A percentile compares a stretch with the other conserved stretches of the same genome.
Conservation (phyloP, 2,888 invertebrate species). For the Andrena flavipes region DNA sequence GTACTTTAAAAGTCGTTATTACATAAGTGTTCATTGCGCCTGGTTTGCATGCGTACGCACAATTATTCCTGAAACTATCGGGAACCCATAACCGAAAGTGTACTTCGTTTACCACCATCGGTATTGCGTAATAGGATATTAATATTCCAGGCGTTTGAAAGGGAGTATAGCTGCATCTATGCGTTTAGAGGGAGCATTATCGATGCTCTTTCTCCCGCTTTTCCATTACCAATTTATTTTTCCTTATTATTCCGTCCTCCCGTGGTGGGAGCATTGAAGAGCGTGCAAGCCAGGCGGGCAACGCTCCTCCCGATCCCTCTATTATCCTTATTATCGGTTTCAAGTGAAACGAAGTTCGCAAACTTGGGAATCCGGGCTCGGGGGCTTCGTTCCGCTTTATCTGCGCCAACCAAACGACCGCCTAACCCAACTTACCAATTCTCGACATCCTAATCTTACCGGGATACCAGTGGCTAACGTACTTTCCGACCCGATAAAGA, state of each 20-base stretch:
- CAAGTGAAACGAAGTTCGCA: constrained; percentile 68
- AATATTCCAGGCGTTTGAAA: no score
- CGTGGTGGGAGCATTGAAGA: constrained; percentile 12
- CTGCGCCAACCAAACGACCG: constrained; percentile 68
- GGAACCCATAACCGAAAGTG: no score
- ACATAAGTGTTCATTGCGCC: constrained; percentile 7
- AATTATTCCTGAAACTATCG: not conserved
- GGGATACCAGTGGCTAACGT: constrained; percentile 72
- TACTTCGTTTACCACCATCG: no score
- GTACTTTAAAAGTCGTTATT: constrained; percentile 54
- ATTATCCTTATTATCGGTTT: constrained; percentile 70
- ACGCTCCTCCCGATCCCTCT: not conserved
- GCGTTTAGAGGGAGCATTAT: constrained; percentile 20
- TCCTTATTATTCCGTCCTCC: not conserved
- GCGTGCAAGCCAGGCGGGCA: constrained; percentile 5
- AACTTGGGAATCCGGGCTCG: constrained; percentile 65
- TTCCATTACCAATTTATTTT: not conserved
- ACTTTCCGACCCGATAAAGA: constrained; percentile 76
- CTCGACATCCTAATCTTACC: constrained; percentile 76
- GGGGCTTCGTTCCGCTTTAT: constrained; percentile 74
- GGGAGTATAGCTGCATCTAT: not conserved
- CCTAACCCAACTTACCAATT: constrained; percentile 71
- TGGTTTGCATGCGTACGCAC: not conserved
- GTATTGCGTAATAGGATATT: no score
- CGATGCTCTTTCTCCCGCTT: not conserved